These are phyloP conservation scores for Rhombomys opimus DNA, from an alignment of 2,113 vertebrate species.

Conservation along the genomic window DNA sequence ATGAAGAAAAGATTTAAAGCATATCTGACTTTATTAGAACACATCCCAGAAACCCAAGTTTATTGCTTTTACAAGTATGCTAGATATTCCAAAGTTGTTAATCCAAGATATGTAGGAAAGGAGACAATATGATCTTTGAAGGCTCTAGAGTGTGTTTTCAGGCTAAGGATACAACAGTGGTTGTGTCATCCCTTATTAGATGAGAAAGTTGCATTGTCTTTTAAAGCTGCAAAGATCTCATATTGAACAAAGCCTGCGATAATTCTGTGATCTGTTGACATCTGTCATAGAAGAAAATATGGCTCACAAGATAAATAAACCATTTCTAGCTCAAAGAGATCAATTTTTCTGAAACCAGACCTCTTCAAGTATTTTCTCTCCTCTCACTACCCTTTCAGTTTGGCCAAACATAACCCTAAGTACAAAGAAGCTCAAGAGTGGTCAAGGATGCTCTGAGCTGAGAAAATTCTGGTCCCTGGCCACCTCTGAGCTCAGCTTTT, in stretches of 20 bases:
- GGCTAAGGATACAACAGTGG: neutral
- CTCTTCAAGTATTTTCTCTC: constrained; percentile 46
- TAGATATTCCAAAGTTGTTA: constrained; percentile 14
- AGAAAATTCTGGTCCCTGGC: constrained; percentile 84
- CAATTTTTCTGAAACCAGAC: constrained; percentile 73
- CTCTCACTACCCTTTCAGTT: constrained; percentile 12
- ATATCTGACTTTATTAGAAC: neutral
- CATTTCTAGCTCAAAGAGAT: constrained; percentile 59
- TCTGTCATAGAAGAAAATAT: neutral
- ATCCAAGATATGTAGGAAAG: neutral
- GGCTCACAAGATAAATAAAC: neutral
- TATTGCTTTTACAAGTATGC: neutral
- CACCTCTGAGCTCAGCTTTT: constrained; percentile 86
- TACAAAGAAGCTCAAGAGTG: constrained; percentile 70
- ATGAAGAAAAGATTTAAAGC: neutral
- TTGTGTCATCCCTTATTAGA: neutral
- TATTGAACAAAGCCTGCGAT: neutral
- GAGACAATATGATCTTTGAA: neutral
- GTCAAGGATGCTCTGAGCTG: constrained; percentile 80
- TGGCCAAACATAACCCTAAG: constrained; percentile 71
- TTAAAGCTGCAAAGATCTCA: neutral
- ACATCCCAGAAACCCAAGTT: neutral
- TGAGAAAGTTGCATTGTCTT: neutral
- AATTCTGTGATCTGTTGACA: constrained; percentile 26
- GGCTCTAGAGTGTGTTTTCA: neutral